Evolutionary conservation across 2,797 vertebrate species (phyloP), one percentile per base, ranked within the genome.

Genomic region (Mallotus villosus): DNA sequence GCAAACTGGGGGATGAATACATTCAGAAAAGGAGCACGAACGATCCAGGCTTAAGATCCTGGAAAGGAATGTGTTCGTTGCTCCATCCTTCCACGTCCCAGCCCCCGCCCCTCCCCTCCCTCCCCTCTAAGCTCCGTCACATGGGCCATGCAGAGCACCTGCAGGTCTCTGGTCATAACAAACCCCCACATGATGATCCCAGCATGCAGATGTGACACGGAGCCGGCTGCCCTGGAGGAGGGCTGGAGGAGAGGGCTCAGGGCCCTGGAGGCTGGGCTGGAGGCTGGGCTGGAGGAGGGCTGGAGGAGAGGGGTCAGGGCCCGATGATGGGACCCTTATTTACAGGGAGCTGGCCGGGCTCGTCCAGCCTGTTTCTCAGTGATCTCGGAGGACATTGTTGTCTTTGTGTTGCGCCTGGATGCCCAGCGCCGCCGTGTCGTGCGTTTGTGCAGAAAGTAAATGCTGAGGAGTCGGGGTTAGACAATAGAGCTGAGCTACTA

Each of bases 401-500:
- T 86, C 88, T 92, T 92, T 92, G 88, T 92, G 89, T 85, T 2
- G 82, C 24, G 84, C 86, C 86, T 86, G 90, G 78, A 88, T 82
- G 86, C 82, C 85, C 64, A 88, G 90, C 82, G 86, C 86, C 86
- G 71, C 88, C 67, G 85, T 89, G 91, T 90, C 85, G 89, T 90
- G 87, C 86, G 88, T 90, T 88, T 88, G 88, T 88, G 90, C 90
- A 91, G 84, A 90, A 89, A 93, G 87, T 90, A 85, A 89, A 84
- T 92, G 90, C 87, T 77, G 88, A 84, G 88, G 89, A 91, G 87
- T 80, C 3, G 82, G 59, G 14, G 81, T 82, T 85, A 89, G 88
- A 94, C 92, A 93, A 93, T 93, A 80, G 91, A 74, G 85, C 90
- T 92, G 88, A 89, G 90, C 92, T 89, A 89, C 89, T 88, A 91